A percentile compares a stretch with the other conserved stretches of the same genome.
Conservation (phyloP, 2,797 vertebrate species). For the Sorex maritimensis region DNA sequence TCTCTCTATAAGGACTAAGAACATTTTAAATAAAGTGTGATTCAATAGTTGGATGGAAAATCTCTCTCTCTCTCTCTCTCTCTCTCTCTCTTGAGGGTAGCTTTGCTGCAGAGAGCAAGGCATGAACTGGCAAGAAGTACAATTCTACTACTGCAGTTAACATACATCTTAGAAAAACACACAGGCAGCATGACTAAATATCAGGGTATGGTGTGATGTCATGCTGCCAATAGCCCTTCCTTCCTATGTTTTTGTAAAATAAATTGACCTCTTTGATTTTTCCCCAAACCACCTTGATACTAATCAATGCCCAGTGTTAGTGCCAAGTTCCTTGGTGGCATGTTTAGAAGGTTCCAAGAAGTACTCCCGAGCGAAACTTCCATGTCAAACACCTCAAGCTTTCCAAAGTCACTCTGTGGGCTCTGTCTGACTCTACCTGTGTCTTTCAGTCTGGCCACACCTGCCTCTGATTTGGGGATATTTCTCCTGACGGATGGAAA, state of each 20-base stretch:
- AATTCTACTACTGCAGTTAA: constrained; percentile 6
- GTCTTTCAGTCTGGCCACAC: constrained; percentile 53
- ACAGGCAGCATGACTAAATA: background rate
- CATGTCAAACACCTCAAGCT: background rate
- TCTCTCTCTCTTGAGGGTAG: background rate
- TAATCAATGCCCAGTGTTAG: background rate
- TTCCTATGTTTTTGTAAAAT: constrained; percentile 11
- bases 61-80: background rate
- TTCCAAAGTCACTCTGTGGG: constrained; percentile 55
- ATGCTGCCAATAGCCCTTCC: constrained; percentile 63
- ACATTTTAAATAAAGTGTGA: background rate
- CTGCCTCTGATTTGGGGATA: constrained; percentile 20
- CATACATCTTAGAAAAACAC: constrained; percentile 63
- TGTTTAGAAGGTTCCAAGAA: background rate
- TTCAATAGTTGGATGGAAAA: constrained; percentile 13
- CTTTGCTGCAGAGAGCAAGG: constrained; percentile 16
- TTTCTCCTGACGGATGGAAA: constrained; percentile 37
- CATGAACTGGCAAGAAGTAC: background rate
- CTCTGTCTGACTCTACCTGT: background rate
- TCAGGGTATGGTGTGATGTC: constrained; percentile 46
- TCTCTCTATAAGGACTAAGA: background rate
- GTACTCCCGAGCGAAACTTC: background rate
- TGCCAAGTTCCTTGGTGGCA: constrained; percentile 5
- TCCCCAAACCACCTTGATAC: background rate
- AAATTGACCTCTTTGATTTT: constrained; percentile 7